Conservation (phyloP, 2,797 vertebrate species). For the Acestrorhynchus altus region DNA sequence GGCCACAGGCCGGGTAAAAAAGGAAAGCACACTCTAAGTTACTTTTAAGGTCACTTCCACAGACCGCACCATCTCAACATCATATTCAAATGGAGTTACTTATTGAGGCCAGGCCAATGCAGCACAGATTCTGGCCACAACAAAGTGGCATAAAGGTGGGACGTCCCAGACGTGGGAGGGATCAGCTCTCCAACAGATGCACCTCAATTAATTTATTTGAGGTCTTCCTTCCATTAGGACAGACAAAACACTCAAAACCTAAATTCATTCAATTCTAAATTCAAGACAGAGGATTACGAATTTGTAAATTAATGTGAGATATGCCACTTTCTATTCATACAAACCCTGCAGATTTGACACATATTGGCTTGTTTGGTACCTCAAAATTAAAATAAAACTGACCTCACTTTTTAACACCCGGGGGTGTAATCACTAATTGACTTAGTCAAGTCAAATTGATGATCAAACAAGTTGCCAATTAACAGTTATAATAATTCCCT, state of each 20-base stretch:
- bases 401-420: too few species aligned
- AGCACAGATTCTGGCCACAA: constrained; percentile 90
- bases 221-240: constrained; percentile 60
- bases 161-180: constrained; percentile 76
- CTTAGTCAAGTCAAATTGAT: too few species aligned
- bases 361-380: too few species aligned
- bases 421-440: too few species aligned
- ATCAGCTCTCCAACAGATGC: constrained; percentile 33
- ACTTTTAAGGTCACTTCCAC: constrained; percentile 65
- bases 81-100: constrained; percentile 82
- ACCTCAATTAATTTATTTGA: constrained; percentile 22
- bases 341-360: too few species aligned
- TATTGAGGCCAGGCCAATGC: constrained; percentile 94
- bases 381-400: too few species aligned
- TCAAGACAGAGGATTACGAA: too few species aligned
- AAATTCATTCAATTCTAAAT: neutral
- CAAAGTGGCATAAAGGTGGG: constrained; percentile 84
- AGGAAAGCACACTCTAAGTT: neutral
- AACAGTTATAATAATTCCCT: too few species aligned
- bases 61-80: constrained; percentile 90
- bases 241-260: constrained; percentile 27
- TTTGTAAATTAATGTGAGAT: too few species aligned
- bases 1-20: neutral
- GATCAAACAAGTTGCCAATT: too few species aligned
- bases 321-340: too few species aligned